Evolutionary conservation across 1,140 invertebrate species (phyloP).

Genomic region (Bombus confusus): DNA sequence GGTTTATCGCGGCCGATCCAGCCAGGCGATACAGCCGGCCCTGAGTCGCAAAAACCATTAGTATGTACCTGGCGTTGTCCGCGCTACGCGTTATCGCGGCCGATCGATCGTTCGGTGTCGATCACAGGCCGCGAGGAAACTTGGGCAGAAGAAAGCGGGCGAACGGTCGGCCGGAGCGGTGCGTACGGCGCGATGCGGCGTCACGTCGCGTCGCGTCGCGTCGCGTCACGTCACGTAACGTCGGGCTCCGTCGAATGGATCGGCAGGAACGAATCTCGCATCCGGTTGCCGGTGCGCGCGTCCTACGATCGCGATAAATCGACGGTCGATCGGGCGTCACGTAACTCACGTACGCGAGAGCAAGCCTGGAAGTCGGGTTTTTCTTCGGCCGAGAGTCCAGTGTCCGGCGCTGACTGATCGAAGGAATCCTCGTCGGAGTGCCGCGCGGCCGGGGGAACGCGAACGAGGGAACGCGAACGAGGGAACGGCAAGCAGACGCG

Average conservation of each 20-base stretch:
- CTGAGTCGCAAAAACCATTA: too few relatives aligned
- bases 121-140: background rate
- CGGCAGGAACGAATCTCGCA: conserved; percentile 65
- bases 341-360: conserved; percentile 72
- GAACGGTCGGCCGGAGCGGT: background rate
- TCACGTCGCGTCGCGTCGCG: background rate
- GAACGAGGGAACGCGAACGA: background rate
- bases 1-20: too few relatives aligned
- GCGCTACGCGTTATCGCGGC: background rate
- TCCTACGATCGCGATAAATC: conserved; percentile 68
- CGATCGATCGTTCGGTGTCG: background rate
- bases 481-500: background rate
- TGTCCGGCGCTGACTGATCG: conserved; percentile 57
- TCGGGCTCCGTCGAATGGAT: conserved; percentile 42
- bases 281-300: conserved; percentile 64
- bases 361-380: conserved; percentile 64
- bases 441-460: background rate
- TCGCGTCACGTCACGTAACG: conserved; percentile 47
- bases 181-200: background rate
- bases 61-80: too few relatives aligned
- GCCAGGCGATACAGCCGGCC: too few relatives aligned
- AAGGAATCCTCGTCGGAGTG: conserved; percentile 47
- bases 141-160: background rate
- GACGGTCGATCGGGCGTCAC: conserved; percentile 69
- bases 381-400: conserved; percentile 52